Base-by-base conservation (phyloP, 2,797 vertebrate genomes). In the Anableps anableps region DNA sequence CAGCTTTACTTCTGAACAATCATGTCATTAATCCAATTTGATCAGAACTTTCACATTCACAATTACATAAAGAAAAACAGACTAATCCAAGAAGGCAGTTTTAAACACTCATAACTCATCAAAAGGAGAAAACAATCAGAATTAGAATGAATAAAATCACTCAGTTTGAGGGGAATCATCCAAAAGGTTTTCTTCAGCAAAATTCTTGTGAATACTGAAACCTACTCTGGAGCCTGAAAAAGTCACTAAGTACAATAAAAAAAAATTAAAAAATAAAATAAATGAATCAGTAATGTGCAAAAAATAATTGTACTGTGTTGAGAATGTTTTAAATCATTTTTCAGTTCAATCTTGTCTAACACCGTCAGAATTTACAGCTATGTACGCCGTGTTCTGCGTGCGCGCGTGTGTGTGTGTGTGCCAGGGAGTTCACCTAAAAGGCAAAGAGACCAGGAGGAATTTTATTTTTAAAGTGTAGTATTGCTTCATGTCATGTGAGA, bases 401-500 rank as follows among this genome's bases (percentile, higher is more conserved):
- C 26, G 66, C 5, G 66, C 43, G 38, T 43, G 21, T 43, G 5
- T 7, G 75, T 73, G 53, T 74, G 29, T 73, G 17, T 80, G 58
- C 31, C 62, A 83, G 75, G 21, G 21, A 55, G 53, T 74, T 87
- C 82, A 92, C 79, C 78, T 85, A 79, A 81, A 38, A 47, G 36
- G 55, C 51, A 74, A 75, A 62, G 71, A 87, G 64, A 76, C 31
- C 81, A 85, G 75, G 87, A 86, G 72, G 80, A 1, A 78, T 76
- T 78, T 76, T 47, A 48, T 55, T 72, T 64, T 66, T 74, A 34
- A 74, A 41, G 70, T 86, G 77, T 78, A 81, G 75, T 78, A 60
- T 85, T 79, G 48, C 70, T 84, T 84, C 86, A 76, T 85, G 83
- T 93, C 84, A 90, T 41, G 55, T 72, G 70, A 88, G 71, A 81